A percentile compares a stretch with the other conserved stretches of the same genome.
Evolutionary conservation across 1,140 invertebrate genomes (phyloP).

Genomic region (Linepithema humile): DNA sequence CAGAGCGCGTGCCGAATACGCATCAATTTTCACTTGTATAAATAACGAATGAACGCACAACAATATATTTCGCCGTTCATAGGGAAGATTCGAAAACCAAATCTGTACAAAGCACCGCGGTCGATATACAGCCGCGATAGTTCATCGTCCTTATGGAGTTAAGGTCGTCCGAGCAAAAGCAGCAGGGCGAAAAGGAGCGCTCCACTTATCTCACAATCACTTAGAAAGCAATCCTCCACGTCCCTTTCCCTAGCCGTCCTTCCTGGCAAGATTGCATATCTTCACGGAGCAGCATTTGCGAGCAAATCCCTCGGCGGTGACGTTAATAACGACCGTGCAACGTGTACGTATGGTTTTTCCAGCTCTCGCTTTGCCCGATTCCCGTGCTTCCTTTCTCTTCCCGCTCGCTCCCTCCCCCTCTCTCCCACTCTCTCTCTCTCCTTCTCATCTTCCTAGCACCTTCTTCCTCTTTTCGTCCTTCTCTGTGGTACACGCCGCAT

Average conservation of each 20-base stretch:
- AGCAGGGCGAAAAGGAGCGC: slow-evolving; percentile 60
- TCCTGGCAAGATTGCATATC: slow-evolving; percentile 76
- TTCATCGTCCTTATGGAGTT: slow-evolving; percentile 55
- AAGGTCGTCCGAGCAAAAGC: slow-evolving; percentile 45
- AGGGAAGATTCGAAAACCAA: neutral
- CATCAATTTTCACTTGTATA: too few species aligned
- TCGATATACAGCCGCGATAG: slow-evolving; percentile 46
- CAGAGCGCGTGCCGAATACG: too few species aligned
- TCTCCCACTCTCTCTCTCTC: neutral
- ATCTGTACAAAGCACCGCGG: neutral
- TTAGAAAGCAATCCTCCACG: slow-evolving; percentile 71
- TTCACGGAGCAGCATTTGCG: slow-evolving; percentile 65
- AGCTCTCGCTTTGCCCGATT: slow-evolving; percentile 8
- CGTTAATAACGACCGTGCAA: slow-evolving; percentile 75
- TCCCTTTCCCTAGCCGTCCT: slow-evolving; percentile 23
- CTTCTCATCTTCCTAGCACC: neutral
- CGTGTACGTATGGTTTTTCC: slow-evolving; percentile 67
- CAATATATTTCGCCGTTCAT: neutral
- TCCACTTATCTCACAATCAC: slow-evolving; percentile 74
- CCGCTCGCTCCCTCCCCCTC: neutral
- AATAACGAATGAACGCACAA: neutral
- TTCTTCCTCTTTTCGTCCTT: slow-evolving; percentile 64
- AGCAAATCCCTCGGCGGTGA: slow-evolving; percentile 66
- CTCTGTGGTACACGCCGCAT: slow-evolving; percentile 61
- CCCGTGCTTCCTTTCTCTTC: neutral